These are phyloP conservation scores for Eurois occulta DNA, from an alignment of 2,888 invertebrate genomes.

Conservation along the genomic window DNA sequence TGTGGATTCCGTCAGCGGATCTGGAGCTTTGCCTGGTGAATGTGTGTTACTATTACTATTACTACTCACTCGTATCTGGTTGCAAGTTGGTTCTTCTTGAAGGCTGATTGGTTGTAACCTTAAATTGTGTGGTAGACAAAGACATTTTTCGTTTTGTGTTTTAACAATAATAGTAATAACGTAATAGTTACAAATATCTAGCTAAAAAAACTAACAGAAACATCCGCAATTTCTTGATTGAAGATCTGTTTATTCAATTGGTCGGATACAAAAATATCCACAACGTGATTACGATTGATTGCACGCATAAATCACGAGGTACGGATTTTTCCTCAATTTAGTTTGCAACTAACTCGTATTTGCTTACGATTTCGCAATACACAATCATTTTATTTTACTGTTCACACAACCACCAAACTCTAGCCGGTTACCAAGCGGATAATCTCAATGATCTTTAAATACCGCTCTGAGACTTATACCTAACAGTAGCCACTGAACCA, in stretches of 20 bases:
- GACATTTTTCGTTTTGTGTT: neutral
- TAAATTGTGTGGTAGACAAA: neutral
- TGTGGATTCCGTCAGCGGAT: neutral
- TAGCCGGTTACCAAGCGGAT: neutral
- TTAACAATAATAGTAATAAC: too few species aligned
- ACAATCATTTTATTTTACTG: slow-evolving; percentile 21
- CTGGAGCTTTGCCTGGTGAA: neutral
- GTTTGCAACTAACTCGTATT: slow-evolving; percentile 3
- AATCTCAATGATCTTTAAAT: neutral
- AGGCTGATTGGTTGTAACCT: slow-evolving; percentile 21
- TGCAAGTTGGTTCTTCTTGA: neutral
- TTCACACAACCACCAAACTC: neutral
- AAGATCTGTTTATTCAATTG: slow-evolving; percentile 32
- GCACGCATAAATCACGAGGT: slow-evolving; percentile 27
- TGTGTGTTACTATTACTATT: too few species aligned
- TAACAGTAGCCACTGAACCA: neutral
- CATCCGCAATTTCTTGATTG: neutral
- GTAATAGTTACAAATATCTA: too few species aligned
- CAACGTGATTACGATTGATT: slow-evolving; percentile 20
- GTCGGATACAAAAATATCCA: slow-evolving; percentile 15
- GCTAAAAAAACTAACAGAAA: neutral
- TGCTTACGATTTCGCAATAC: neutral
- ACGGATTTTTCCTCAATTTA: slow-evolving; percentile 17
- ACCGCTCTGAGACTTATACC: slow-evolving; percentile 3
- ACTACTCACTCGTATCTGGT: neutral